A percentile compares a stretch with the other conserved stretches of the same genome.
Conservation (phyloP, 2,888 invertebrate species). For the Stenurella melanura region DNA sequence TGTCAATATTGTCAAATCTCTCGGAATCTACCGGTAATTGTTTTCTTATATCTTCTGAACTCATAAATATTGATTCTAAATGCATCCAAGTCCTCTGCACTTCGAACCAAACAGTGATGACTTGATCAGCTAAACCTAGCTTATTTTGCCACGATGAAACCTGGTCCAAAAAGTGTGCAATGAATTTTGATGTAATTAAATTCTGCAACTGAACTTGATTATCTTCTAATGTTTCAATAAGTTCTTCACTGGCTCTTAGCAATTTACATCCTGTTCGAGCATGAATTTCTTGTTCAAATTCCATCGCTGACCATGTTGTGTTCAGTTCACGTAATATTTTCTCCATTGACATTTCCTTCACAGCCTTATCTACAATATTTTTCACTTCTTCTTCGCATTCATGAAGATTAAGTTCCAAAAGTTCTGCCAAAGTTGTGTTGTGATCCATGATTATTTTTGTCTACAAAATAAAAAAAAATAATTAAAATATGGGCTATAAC, state of each 20-base stretch:
- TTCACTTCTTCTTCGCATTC: conserved; percentile 98
- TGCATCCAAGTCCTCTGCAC: conserved; percentile 98
- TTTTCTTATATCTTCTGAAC: conserved; percentile 96
- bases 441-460: conserved; percentile 95
- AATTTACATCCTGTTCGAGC: conserved; percentile 90
- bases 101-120: conserved; percentile 94
- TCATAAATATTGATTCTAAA: conserved; percentile 98
- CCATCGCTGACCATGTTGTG: conserved; percentile 94
- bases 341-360: conserved; percentile 99
- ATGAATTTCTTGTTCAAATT: conserved; percentile 93
- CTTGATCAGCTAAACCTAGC: conserved; percentile 94
- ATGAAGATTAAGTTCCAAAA: conserved; percentile 93
- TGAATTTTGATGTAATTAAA: conserved; percentile 96
- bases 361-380: conserved; percentile 97
- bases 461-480: conserved; percentile 74
- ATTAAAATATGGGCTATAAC: background rate
- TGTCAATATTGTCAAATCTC: conserved; percentile 93
- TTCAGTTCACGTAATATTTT: conserved; percentile 93
- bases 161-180: conserved; percentile 95
- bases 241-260: conserved; percentile 93
- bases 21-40: conserved; percentile 95
- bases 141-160: conserved; percentile 96
- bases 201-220: conserved; percentile 98
- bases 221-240: conserved; percentile 97
- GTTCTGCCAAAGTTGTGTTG: conserved; percentile 92